Evolutionary conservation across 1,140 invertebrate genomes (phyloP), one percentile per base, ranked within the genome.

Genomic region (Lerema accius): DNA sequence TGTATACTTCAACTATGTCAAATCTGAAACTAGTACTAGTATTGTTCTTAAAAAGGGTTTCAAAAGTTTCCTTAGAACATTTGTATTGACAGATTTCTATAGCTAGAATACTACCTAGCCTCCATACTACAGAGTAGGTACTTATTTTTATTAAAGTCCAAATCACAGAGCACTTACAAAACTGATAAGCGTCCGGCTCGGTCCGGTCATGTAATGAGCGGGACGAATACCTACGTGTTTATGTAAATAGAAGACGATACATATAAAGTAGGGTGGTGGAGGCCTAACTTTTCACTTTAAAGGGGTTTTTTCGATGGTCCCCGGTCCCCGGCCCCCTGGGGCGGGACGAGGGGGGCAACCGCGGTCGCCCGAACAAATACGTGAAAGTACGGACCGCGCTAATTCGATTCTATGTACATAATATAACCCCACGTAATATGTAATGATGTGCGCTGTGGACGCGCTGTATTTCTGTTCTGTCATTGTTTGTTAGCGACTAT

Each of bases 281-380:
- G 61, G 56, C 48, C 76, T 73, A 79, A 82, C 79, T 82, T 82
- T 82, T 82, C 74, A 79, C 76, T 82, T 73, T 78, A 78, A 82
- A 80, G 71, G 69, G 79, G 67, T 77, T 82, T 77, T 79, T 78
- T 77, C 72, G 71, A 74, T 69, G 73, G 67, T 53, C 66, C 55
- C 15, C 51, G 60, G 67, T 35, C n/a, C n/a, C n/a, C 32, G 59
- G 26, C 15, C 16, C 55, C 32, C 35, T 39, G 23, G 60, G 69
- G 55, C 64, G 42, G 28, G 14, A 14, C 13, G 14, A 15, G 1
- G 46, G 58, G 56, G 48, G 10, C 35, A 37, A 60, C 43, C 32
- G 68, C 55, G 70, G 72, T 73, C 76, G 58, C 71, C 71, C 73
- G 66, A 67, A 79, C 78, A 82, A 80, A 82, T 80, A 80, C 72